phyloP scores from a whole-genome alignment of 92 coral and sea anemone species.

The Phenganax stokvisi region DNA sequence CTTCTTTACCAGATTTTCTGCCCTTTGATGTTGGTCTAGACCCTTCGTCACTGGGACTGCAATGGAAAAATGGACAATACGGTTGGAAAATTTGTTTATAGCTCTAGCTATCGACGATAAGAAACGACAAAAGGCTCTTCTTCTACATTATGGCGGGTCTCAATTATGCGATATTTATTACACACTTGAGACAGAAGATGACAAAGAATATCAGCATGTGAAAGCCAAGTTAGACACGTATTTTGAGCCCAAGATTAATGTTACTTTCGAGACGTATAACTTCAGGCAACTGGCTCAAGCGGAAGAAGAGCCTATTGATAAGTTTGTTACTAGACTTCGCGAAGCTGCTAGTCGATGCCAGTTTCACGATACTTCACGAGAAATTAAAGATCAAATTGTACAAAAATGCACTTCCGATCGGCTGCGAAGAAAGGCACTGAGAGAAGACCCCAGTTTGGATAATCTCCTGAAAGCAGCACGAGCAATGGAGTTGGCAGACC shows the following conservation, averaged over 20 bases:
- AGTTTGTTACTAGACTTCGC: slow-evolving; percentile 7
- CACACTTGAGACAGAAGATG: slow-evolving; percentile 32
- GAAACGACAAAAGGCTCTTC: slow-evolving; percentile 33
- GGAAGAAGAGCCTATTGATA: slow-evolving; percentile 24
- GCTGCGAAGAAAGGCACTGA: not conserved
- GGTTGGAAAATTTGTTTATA: slow-evolving; percentile 38
- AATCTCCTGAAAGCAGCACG: slow-evolving; percentile 17
- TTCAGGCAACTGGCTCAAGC: slow-evolving; percentile 20
- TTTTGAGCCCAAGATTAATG: slow-evolving; percentile 37
- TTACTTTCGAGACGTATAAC: slow-evolving; percentile 30
- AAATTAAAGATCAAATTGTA: slow-evolving; percentile 9
- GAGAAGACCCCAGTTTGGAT: slow-evolving; percentile 16
- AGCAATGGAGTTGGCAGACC: slow-evolving; percentile 25
- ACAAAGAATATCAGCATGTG: slow-evolving; percentile 38
- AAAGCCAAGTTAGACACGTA: slow-evolving; percentile 32
- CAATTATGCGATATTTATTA: slow-evolving; percentile 39
- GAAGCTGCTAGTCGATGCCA: slow-evolving; percentile 12
- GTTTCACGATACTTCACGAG: slow-evolving; percentile 5
- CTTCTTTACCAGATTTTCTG: slow-evolving; percentile 16
- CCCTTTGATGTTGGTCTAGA: slow-evolving; percentile 22
- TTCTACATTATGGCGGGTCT: slow-evolving; percentile 37
- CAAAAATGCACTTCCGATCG: slow-evolving; percentile 3
- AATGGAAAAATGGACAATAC: slow-evolving; percentile 29
- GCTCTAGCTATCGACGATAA: slow-evolving; percentile 38
- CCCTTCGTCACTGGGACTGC: slow-evolving; percentile 24